Base-by-base conservation (phyloP, 35 echinoderm and acorn worm species). In the Amphiura filiformis region DNA sequence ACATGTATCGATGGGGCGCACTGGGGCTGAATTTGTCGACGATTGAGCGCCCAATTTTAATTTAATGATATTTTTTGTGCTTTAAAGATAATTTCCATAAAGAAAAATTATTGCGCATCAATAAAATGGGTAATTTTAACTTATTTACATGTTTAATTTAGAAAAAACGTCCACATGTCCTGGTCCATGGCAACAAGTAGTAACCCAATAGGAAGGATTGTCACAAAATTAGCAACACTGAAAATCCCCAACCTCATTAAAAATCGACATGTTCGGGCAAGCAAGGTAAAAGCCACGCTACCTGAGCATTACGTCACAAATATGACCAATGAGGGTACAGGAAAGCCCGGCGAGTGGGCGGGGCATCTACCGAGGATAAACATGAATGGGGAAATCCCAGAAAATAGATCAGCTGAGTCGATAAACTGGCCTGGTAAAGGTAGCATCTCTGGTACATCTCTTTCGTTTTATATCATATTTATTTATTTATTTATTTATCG, bases 231-330 rank as follows among this genome's bases (percentile, higher is more conserved):
- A n/a, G 85, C 85, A 85, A 34, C 82, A 85, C 85, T 38, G 44
- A 37, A 30, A 70, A 84, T 91, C 76, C 84, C 81, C 89, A 84
- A 76, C 77, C 82, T 91, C 61, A 91, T 91, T 77, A 84, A 91
- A 91, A 76, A 91, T 91, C 82, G 82, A 91, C 89, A 76, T 91
- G 89, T 91, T 80, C 75, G 79, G 89, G 89, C 89, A 91, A 83
- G 89, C 82, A 80, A 84, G 81, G 75, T 76, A 39, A 82, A 76
- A 39, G 37, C 61, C 26, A 78, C 39, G 89, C 89, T 40, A 49
- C 83, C 81, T 39, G 65, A 34, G 35, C 70, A 83, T 56, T 76
- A 61, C 89, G 81, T 82, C 82, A 57, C 44, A 13, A 70, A 15
- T 2, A 13, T 70, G 28, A n/a, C 89, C 89, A 91, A 91, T 83